These are phyloP conservation scores for Trichogramma pretiosum DNA, from an alignment of 1,140 invertebrate genomes.

Conservation along the genomic window DNA sequence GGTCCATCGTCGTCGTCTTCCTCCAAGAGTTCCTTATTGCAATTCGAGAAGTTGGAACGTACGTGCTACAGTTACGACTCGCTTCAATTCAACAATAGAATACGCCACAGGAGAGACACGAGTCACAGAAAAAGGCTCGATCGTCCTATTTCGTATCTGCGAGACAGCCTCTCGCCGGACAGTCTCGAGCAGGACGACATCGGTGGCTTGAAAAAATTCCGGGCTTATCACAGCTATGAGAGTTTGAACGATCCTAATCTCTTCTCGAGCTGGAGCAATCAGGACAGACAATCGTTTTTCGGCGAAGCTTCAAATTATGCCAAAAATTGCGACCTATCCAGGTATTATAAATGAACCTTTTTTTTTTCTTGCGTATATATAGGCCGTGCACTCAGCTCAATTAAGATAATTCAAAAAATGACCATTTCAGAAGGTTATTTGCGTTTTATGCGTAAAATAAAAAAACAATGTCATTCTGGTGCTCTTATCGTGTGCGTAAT, in stretches of 20 bases:
- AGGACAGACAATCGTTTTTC: not conserved
- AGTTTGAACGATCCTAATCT: conserved; percentile 19
- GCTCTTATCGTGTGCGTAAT: no score
- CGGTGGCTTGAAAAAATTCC: conserved; percentile 26
- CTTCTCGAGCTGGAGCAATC: not conserved
- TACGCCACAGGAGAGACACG: conserved; percentile 54
- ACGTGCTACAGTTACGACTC: conserved; percentile 46
- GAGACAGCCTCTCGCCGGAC: conserved; percentile 43
- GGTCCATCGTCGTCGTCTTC: conserved; percentile 39
- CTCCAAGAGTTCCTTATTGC: conserved; percentile 66
- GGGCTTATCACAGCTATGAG: conserved; percentile 42
- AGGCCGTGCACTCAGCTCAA: not conserved
- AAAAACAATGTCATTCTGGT: not conserved
- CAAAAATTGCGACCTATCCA: conserved; percentile 11
- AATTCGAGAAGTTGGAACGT: conserved; percentile 70
- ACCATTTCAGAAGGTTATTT: not conserved
- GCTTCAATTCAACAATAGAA: not conserved
- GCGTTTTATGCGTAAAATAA: not conserved
- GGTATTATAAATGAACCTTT: not conserved
- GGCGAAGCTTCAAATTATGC: conserved; percentile 8
- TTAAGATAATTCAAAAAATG: not conserved
- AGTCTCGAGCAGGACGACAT: conserved; percentile 45
- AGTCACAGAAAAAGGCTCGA: conserved; percentile 26
- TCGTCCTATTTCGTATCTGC: conserved; percentile 17
- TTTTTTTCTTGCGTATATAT: no score